Percentiles rank a stretch among this genome's conserved stretches.
Evolutionary conservation across 2,888 invertebrate genomes (phyloP).

Genomic region (Erebia ligea): DNA sequence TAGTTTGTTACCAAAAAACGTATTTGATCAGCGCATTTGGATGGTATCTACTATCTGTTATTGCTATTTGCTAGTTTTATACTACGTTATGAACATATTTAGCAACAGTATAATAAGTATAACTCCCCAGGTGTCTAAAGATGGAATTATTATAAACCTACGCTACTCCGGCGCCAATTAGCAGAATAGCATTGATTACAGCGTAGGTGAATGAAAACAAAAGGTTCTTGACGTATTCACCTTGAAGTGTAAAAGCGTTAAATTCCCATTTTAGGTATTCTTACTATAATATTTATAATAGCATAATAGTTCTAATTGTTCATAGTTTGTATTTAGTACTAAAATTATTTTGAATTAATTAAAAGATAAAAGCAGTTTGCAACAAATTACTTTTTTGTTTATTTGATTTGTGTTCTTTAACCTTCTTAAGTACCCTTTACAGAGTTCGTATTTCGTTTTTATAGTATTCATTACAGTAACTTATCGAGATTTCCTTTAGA

Average conservation of each 20-base stretch:
- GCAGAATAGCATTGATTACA: not conserved
- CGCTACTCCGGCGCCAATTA: not conserved
- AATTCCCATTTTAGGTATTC: not conserved
- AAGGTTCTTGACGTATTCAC: not conserved
- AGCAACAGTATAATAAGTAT: too few relatives aligned
- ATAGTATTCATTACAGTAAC: not conserved
- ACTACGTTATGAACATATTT: too few relatives aligned
- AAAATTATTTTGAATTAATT: too few relatives aligned
- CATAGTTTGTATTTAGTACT: not conserved
- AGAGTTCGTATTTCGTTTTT: not conserved
- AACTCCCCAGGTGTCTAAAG: too few relatives aligned
- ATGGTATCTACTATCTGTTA: too few relatives aligned
- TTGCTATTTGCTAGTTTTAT: too few relatives aligned
- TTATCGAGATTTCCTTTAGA: not conserved
- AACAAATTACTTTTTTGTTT: too few relatives aligned
- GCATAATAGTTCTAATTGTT: not conserved
- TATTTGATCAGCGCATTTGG: too few relatives aligned
- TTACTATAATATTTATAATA: not conserved
- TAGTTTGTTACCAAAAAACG: too few relatives aligned
- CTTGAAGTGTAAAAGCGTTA: not conserved
- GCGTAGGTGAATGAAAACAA: slow-evolving; percentile 7
- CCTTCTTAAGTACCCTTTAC: too few relatives aligned
- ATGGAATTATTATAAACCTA: not conserved
- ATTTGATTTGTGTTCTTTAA: too few relatives aligned
- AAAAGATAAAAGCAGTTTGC: too few relatives aligned